A percentile compares a stretch with the other conserved stretches of the same genome.
These are phyloP conservation scores for Cygnus olor DNA, from an alignment of 2,797 vertebrate genomes.

Conservation along the genomic window DNA sequence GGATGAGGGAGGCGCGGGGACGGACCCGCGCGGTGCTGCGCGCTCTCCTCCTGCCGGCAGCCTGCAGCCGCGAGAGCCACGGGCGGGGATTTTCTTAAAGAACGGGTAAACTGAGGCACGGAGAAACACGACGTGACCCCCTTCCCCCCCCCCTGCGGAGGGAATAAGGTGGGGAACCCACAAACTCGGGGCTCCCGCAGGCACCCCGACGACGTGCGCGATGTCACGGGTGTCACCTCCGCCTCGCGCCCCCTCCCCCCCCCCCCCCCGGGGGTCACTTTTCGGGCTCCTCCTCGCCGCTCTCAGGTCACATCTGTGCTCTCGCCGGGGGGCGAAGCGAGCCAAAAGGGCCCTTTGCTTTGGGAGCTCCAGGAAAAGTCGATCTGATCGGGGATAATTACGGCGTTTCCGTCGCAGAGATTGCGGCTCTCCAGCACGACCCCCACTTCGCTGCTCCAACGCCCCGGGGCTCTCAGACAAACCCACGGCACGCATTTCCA, in stretches of 20 bases:
- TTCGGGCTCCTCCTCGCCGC: rapidly evolving
- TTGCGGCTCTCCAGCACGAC: background rate
- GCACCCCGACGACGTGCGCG: background rate
- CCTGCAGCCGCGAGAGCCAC: background rate
- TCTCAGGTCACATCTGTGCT: background rate
- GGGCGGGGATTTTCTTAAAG: background rate
- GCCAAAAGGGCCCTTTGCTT: background rate
- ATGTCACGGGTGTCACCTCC: rapidly evolving
- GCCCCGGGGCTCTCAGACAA: background rate
- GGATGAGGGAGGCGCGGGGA: background rate
- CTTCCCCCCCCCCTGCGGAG: background rate
- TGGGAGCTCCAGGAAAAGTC: background rate
- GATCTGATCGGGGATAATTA: background rate
- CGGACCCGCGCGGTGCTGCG: background rate
- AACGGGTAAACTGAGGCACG: background rate
- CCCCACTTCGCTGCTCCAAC: background rate
- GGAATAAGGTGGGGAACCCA: background rate
- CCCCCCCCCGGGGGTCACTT: background rate
- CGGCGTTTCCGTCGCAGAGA: background rate
- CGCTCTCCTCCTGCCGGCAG: background rate
- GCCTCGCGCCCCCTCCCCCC: background rate
- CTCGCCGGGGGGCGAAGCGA: background rate
- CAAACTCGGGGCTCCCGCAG: rapidly evolving
- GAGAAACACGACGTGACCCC: rapidly evolving
- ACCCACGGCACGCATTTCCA: rapidly evolving